phyloP scores from a whole-genome alignment of 2,113 vertebrate genomes.

The Amphiprion percula region DNA sequence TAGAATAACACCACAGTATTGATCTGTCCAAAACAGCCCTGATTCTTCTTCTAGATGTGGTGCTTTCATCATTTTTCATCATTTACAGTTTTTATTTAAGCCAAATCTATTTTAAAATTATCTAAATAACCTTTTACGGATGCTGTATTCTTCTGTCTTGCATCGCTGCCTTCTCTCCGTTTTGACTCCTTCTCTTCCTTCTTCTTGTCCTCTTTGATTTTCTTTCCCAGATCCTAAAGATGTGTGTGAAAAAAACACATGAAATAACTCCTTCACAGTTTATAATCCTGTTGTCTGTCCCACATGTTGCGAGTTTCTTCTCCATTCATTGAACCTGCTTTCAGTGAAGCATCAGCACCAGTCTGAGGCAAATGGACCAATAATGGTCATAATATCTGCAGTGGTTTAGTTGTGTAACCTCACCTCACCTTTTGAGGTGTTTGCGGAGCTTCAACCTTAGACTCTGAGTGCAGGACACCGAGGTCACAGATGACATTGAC shows the following conservation, averaged over 20 bases:
- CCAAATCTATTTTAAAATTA: neutral
- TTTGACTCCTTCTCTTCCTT: slow-evolving; percentile 70
- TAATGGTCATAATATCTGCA: neutral
- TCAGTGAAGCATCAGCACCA: neutral
- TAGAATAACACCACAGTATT: no score
- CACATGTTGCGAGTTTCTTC: neutral
- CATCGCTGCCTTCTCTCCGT: slow-evolving; percentile 24
- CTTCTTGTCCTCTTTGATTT: slow-evolving; percentile 75
- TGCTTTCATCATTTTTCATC: neutral
- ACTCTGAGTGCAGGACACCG: slow-evolving; percentile 51
- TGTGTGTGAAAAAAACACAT: slow-evolving; percentile 19
- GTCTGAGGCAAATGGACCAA: neutral
- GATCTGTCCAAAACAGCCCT: neutral
- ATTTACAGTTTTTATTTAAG: no score
- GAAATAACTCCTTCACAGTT: neutral
- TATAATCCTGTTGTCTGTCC: neutral
- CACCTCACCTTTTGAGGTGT: slow-evolving; percentile 43
- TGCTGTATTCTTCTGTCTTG: slow-evolving; percentile 14
- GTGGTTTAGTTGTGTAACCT: neutral
- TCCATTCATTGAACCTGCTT: no score
- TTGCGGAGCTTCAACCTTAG: slow-evolving; percentile 4
- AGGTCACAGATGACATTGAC: slow-evolving; percentile 82
- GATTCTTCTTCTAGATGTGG: neutral
- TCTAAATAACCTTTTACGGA: slow-evolving; percentile 73
- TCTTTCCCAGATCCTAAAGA: slow-evolving; percentile 72